Evolutionary conservation across 1,140 invertebrate species (phyloP), one percentile per base, ranked within the genome.

Genomic region (Samia ricini): DNA sequence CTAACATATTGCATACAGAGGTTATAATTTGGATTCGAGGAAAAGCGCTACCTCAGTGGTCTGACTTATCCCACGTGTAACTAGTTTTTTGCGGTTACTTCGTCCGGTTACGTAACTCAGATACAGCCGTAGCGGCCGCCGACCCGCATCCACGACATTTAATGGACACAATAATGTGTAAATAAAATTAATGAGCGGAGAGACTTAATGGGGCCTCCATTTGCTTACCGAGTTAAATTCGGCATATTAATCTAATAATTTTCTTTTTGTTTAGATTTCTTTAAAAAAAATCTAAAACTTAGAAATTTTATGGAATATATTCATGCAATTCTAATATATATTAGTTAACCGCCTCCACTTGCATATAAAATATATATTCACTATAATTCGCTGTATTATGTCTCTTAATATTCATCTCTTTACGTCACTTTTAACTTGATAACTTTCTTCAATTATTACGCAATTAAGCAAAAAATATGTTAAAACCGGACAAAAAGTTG

Each of bases 61-160:
- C 33, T 42, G 33, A 1, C 8, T 10, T 61, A 61, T 76, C 77
- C 74, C 77, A 77, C 75, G 72, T 82, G 79, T 73, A 80, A 81
- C 81, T 85, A 83, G 85, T 87, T 89, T 89, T 89, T 86, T 88
- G 76, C 71, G 58, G 66, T 78, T 72, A 42, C 33, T 42, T 42
- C 33, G 33, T 42, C 33, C 33, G 33, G 33, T 89, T 89, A 78
- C 80, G 82, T 79, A 89, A 89, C 71, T 21, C 74, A 74, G 74
- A 73, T 78, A 79, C 71, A 60, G 60, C 51, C 33, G n/a, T 42
- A 15, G 64, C 75, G 82, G 83, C 76, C 84, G 83, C 72, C 84
- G 83, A 87, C 84, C 85, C 72, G 75, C 57, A 61, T 54, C 60
- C 60, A 60, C 12, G 33, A 42, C 33, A 64, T 52, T 63, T 84